phyloP scores from a whole-genome alignment of 1,140 invertebrate genomes.

The Homarus americanus region DNA sequence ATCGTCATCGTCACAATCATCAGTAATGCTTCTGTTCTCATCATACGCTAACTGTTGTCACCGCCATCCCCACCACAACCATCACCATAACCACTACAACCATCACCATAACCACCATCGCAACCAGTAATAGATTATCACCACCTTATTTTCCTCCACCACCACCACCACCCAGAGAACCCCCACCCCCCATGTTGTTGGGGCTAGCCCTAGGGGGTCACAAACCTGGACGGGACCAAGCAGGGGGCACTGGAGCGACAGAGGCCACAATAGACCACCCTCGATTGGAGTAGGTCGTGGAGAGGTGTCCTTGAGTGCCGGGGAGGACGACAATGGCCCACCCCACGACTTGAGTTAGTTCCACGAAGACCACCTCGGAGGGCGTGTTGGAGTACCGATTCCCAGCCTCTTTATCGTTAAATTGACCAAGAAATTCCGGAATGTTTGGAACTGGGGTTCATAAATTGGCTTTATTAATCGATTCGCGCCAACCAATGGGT shows the following conservation, averaged over 20 bases:
- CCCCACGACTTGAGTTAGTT: conserved; percentile 31
- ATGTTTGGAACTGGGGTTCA: conserved; percentile 12
- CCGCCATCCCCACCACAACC: no score
- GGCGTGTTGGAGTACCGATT: conserved; percentile 30
- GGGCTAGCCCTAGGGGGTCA: background rate
- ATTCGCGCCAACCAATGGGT: conserved; percentile 15
- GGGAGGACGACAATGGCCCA: conserved; percentile 37
- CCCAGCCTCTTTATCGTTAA: conserved; percentile 50
- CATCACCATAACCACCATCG: no score
- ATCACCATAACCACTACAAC: no score
- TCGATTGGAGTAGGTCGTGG: conserved; percentile 47
- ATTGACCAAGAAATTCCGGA: conserved; percentile 63
- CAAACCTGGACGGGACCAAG: conserved; percentile 24
- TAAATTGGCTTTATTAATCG: conserved; percentile 71
- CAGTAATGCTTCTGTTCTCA: no score
- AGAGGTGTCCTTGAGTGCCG: conserved; percentile 53
- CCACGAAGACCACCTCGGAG: conserved; percentile 43
- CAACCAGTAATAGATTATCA: no score
- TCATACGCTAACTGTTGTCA: no score
- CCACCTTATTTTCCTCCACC: background rate
- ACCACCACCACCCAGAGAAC: background rate
- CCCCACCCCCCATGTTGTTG: conserved; percentile 10
- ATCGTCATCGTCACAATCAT: background rate
- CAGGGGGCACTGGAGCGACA: conserved; percentile 1
- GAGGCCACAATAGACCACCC: conserved; percentile 64